These are phyloP conservation scores for Tenthredo distinguenda DNA, from an alignment of 2,888 invertebrate species.

Conservation along the genomic window DNA sequence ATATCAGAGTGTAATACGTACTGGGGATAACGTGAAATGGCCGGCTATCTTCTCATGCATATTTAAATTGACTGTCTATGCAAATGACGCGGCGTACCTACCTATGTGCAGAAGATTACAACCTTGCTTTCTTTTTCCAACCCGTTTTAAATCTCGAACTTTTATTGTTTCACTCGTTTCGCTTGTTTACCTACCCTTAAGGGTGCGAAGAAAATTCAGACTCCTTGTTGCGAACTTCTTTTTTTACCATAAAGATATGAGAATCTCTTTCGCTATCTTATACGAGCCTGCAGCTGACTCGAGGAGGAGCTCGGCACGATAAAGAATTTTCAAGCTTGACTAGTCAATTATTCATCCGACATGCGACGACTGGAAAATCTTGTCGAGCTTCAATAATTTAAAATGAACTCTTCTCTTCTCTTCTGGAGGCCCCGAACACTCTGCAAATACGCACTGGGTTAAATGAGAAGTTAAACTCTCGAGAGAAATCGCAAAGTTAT, in stretches of 20 bases:
- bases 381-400: slow-evolving; percentile 41
- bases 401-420: background rate
- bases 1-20: background rate
- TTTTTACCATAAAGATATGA: background rate
- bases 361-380: slow-evolving; percentile 39
- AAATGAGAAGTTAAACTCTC: slow-evolving; percentile 40
- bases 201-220: background rate
- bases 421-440: background rate
- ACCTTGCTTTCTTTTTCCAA: background rate
- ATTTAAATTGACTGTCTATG: slow-evolving; percentile 44
- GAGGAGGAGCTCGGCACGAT: background rate
- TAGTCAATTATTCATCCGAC: slow-evolving; percentile 20
- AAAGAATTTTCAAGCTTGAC: slow-evolving; percentile 17
- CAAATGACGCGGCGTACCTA: background rate
- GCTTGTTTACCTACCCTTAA: background rate
- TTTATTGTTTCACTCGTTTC: background rate
- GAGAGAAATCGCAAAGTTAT: slow-evolving; percentile 8
- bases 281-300: background rate
- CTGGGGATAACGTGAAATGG: slow-evolving; percentile 23
- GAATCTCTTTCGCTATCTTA: background rate
- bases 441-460: slow-evolving; percentile 14
- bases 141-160: slow-evolving; percentile 11
- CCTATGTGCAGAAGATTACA: background rate
- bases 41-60: slow-evolving; percentile 43
- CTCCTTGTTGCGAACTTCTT: background rate